Evolutionary conservation across 2,113 vertebrate species (phyloP).

Genomic region (Raja brachyura): DNA sequence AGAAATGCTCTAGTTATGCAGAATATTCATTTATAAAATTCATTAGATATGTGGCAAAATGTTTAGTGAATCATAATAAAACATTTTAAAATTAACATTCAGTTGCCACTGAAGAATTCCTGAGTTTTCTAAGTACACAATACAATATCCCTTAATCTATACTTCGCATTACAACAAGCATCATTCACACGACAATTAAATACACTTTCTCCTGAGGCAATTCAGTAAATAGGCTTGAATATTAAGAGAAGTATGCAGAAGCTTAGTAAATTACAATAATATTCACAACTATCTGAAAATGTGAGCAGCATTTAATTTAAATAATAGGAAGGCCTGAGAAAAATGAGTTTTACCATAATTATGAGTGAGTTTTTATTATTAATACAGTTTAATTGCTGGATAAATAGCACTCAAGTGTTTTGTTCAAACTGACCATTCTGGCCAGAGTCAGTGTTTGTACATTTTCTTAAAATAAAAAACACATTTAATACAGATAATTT

Average conservation of each 20-base stretch:
- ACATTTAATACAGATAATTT: constrained; percentile 30
- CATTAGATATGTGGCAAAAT: constrained; percentile 32
- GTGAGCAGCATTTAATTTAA: background rate
- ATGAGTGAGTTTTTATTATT: background rate
- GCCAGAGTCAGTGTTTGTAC: background rate
- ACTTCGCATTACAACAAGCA: background rate
- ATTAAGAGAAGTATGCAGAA: constrained; percentile 26
- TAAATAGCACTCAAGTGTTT: background rate
- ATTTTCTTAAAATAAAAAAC: background rate
- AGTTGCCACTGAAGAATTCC: constrained; percentile 18
- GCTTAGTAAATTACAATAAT: background rate
- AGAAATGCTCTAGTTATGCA: background rate
- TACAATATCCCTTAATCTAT: background rate
- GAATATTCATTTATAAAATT: background rate
- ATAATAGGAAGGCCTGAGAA: background rate
- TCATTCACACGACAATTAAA: constrained; percentile 31
- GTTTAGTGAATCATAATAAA: constrained; percentile 16
- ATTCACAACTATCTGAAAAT: background rate
- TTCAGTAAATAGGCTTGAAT: background rate
- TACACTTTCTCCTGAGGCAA: background rate
- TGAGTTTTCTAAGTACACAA: constrained; percentile 33
- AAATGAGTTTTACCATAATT: background rate
- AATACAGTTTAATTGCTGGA: constrained; percentile 14
- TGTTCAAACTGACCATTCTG: background rate
- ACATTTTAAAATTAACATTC: constrained; percentile 33